Conservation (phyloP, 2,888 invertebrate species). For the Gari tellinella region DNA sequence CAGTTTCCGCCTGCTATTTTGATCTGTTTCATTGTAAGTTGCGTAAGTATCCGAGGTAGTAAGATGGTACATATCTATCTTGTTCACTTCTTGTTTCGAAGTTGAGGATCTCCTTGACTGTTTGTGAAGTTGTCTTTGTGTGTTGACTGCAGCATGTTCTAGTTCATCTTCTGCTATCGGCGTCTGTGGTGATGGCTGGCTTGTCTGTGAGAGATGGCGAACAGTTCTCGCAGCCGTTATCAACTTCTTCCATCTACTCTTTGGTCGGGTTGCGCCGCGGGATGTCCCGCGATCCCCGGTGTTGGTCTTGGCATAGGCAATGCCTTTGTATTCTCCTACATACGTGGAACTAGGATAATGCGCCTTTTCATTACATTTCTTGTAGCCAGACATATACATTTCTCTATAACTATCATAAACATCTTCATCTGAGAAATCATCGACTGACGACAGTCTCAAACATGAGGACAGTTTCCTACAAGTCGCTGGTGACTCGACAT, state of each 20-base stretch:
- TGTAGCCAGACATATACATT: neutral
- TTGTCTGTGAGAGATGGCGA: constrained; percentile 10
- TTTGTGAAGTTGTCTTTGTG: neutral
- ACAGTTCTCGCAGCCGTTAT: constrained; percentile 32
- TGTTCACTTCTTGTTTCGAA: neutral
- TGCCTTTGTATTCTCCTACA: neutral
- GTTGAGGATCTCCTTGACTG: neutral
- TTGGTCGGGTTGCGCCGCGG: constrained; percentile 2
- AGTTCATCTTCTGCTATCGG: neutral
- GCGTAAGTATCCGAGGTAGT: neutral
- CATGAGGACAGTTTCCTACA: constrained; percentile 19
- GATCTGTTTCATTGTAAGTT: neutral
- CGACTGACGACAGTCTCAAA: constrained; percentile 8
- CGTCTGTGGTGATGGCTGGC: neutral
- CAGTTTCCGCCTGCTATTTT: neutral
- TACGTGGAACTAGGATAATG: neutral
- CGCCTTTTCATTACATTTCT: neutral
- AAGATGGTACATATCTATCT: neutral
- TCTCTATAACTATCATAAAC: constrained; percentile 10
- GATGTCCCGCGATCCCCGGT: neutral
- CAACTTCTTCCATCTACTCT: constrained; percentile 23
- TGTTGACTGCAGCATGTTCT: too few relatives aligned
- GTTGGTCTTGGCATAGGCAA: neutral
- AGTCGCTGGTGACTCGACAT: neutral
- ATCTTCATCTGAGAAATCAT: neutral